phyloP scores from a whole-genome alignment of 2,888 invertebrate genomes.

The Drosophila fungiperda region DNA sequence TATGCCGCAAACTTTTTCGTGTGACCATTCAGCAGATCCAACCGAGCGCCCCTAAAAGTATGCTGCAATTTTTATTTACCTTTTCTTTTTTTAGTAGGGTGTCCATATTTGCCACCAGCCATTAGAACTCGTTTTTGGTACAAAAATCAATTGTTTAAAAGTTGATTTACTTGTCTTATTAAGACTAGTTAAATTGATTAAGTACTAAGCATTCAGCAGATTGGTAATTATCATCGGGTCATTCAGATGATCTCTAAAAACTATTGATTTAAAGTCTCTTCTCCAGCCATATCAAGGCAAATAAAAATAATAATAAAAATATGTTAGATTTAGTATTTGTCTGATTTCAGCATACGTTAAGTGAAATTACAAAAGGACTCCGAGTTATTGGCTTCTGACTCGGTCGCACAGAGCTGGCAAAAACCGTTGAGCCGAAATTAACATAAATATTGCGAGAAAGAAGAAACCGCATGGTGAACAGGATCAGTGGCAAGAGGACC shows the following conservation, averaged over 20 bases:
- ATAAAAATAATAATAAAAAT: not conserved
- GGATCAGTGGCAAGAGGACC: conserved; percentile 41
- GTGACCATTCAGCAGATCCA: too few species aligned
- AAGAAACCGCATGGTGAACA: conserved; percentile 39
- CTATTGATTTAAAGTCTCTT: too few species aligned
- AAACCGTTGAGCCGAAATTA: conserved; percentile 47
- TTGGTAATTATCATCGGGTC: not conserved
- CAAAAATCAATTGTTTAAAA: not conserved
- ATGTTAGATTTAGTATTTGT: not conserved
- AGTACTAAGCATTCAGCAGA: not conserved
- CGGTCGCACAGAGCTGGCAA: conserved; percentile 9
- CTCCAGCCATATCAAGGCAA: not conserved
- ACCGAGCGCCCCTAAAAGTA: not conserved
- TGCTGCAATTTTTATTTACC: not conserved
- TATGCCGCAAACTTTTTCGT: not conserved
- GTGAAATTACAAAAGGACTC: not conserved
- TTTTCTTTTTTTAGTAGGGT: not conserved
- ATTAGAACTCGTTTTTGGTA: not conserved
- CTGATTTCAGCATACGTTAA: not conserved
- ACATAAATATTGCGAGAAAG: conserved; percentile 49
- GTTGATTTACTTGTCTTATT: not conserved
- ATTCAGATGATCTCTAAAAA: too few species aligned
- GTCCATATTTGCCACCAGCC: not conserved
- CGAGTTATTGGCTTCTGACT: conserved; percentile 22
- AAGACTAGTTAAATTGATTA: not conserved